Evolutionary conservation across 2,797 vertebrate genomes (phyloP).

Genomic region (Gobio occitaniae): DNA sequence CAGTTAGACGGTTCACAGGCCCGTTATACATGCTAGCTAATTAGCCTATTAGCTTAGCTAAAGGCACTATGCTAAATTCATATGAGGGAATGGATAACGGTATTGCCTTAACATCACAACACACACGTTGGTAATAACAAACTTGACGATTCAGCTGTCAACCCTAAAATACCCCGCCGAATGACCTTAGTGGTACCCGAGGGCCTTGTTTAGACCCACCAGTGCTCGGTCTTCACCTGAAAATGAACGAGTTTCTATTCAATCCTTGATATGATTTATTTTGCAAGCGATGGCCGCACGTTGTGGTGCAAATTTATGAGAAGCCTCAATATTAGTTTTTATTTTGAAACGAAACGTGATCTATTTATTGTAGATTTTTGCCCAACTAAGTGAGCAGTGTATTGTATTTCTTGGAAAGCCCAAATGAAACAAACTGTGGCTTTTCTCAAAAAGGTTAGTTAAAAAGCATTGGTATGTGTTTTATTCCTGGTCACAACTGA

Average conservation of each 20-base stretch:
- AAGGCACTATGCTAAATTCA: not conserved
- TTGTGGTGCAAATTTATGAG: not conserved
- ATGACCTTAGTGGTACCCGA: not conserved
- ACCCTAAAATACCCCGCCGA: not conserved
- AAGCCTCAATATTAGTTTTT: not conserved
- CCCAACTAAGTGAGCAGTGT: not conserved
- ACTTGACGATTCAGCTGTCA: not conserved
- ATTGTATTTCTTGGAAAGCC: not conserved
- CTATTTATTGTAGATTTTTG: not conserved
- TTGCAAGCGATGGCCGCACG: not conserved
- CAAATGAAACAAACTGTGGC: not conserved
- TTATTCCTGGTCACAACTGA: not conserved
- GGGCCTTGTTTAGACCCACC: constrained; percentile 24
- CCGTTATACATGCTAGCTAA: constrained; percentile 21
- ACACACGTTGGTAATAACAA: not conserved
- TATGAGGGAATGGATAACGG: not conserved
- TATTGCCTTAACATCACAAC: not conserved
- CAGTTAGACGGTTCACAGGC: not conserved
- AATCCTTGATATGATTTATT: not conserved
- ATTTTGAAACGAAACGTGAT: not conserved
- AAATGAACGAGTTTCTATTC: not conserved
- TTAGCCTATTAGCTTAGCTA: constrained; percentile 63
- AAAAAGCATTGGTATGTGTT: not conserved
- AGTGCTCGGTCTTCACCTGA: not conserved
- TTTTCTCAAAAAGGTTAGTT: not conserved